A percentile compares a stretch with the other conserved stretches of the same genome.
Conservation (phyloP, 2,888 invertebrate species). For the Clepsis dumicolana region DNA sequence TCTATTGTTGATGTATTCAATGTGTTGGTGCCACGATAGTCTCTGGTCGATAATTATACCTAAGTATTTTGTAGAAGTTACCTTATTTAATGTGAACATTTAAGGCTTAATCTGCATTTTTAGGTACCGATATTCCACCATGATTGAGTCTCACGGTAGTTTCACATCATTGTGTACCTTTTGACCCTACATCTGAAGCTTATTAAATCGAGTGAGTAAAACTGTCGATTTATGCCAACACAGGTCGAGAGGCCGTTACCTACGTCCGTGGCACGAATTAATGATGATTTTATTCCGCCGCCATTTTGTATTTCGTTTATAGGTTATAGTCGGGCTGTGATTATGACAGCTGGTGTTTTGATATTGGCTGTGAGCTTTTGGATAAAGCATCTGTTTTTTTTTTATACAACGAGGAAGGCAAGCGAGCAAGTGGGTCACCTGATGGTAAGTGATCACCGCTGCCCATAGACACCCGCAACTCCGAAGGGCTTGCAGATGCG, state of each 20-base stretch:
- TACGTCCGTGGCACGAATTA: constrained; percentile 41
- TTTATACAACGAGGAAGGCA: too few relatives aligned
- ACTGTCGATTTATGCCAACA: constrained; percentile 41
- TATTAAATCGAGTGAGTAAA: constrained; percentile 41
- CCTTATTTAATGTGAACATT: background rate
- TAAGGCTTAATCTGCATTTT: too few relatives aligned
- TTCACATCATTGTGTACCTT: too few relatives aligned
- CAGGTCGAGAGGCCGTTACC: constrained; percentile 38
- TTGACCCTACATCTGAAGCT: background rate
- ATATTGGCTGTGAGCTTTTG: too few relatives aligned
- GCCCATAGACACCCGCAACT: too few relatives aligned
- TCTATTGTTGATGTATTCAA: constrained; percentile 1
- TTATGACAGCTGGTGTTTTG: constrained; percentile 1
- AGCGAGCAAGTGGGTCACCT: too few relatives aligned
- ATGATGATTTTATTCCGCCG: constrained; percentile 39
- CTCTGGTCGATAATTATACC: constrained; percentile 12
- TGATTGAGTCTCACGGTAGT: too few relatives aligned
- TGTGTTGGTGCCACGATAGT: constrained; percentile 11
- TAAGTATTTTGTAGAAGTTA: background rate
- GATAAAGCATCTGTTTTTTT: too few relatives aligned
- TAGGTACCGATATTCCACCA: too few relatives aligned
- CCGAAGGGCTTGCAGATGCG: too few relatives aligned
- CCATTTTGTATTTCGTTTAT: constrained; percentile 43
- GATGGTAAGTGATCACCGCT: too few relatives aligned
- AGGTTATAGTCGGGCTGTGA: constrained; percentile 28